Percentiles rank a stretch among this genome's conserved stretches.
Evolutionary conservation across 2,888 invertebrate species (phyloP).

Genomic region (Brenthis ino): DNA sequence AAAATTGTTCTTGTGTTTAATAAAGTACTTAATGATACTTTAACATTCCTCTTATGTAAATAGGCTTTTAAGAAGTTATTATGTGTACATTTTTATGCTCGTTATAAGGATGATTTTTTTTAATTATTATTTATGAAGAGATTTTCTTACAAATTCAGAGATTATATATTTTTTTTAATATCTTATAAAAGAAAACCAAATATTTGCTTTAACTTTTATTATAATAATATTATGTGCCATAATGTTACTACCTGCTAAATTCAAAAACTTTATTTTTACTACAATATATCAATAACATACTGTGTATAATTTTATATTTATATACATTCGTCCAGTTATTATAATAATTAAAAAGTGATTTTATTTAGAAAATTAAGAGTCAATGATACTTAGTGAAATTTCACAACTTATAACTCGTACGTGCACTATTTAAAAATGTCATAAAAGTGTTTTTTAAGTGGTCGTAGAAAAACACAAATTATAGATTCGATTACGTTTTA

Average conservation of each 20-base stretch:
- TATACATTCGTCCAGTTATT: slow-evolving; percentile 12
- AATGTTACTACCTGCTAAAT: slow-evolving; percentile 1
- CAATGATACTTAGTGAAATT: too few relatives aligned
- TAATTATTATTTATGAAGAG: slow-evolving; percentile 11
- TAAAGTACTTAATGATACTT: slow-evolving; percentile 7
- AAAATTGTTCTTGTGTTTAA: slow-evolving; percentile 1
- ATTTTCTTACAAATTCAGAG: background rate
- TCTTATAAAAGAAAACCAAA: slow-evolving; percentile 11
- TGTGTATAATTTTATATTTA: slow-evolving; percentile 5
- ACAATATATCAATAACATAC: background rate
- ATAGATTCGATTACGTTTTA: too few relatives aligned
- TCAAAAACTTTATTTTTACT: slow-evolving; percentile 6
- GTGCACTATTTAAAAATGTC: too few relatives aligned
- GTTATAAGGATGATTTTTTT: slow-evolving; percentile 1
- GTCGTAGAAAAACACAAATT: too few relatives aligned
- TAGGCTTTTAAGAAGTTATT: slow-evolving; percentile 1
- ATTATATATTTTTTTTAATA: background rate
- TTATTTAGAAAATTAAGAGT: background rate
- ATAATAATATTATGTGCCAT: slow-evolving; percentile 3
- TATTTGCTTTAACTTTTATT: slow-evolving; percentile 3
- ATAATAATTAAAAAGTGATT: background rate
- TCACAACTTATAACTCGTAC: too few relatives aligned
- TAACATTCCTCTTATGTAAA: slow-evolving; percentile 17
- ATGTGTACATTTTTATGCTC: background rate
- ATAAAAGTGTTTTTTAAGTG: too few relatives aligned